Conservation (phyloP, 2,888 invertebrate genomes). For the Lasioglossum zephyrum region DNA sequence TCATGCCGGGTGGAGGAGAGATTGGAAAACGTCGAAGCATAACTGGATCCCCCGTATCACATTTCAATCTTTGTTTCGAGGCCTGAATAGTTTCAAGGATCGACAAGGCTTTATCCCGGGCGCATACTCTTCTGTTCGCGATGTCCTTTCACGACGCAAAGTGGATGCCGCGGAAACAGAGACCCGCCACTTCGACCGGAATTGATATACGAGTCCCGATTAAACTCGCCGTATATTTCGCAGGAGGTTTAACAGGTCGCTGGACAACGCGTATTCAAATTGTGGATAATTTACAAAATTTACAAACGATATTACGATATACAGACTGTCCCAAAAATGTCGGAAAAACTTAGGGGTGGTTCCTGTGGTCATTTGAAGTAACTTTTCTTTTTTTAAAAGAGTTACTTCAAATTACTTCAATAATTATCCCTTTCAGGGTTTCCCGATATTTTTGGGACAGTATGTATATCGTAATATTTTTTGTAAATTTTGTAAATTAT, state of each 20-base stretch:
- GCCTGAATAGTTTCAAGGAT: constrained; percentile 39
- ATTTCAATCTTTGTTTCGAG: constrained; percentile 52
- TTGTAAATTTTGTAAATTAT: no score
- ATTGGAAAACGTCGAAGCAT: constrained; percentile 55
- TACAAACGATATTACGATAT: no score
- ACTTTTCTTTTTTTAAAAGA: no score
- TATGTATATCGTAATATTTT: no score
- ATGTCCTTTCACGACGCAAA: constrained; percentile 47
- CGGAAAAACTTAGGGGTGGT: no score
- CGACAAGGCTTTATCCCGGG: constrained; percentile 28
- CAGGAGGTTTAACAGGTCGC: neutral
- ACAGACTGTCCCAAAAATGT: no score
- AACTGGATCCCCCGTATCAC: constrained; percentile 46
- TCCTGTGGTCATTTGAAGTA: no score
- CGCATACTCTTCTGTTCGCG: constrained; percentile 26
- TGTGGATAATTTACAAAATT: neutral
- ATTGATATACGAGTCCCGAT: constrained; percentile 38
- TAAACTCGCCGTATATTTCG: constrained; percentile 12
- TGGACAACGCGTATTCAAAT: neutral
- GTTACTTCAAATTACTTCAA: no score
- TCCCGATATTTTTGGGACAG: no score
- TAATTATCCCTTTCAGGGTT: no score
- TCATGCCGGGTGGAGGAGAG: constrained; percentile 8
- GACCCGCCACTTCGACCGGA: constrained; percentile 30
- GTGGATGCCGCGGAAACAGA: constrained; percentile 42